Evolutionary conservation across 1,140 invertebrate genomes (phyloP), one percentile per base, ranked within the genome.

Genomic region (Apocrypta bakeri): DNA sequence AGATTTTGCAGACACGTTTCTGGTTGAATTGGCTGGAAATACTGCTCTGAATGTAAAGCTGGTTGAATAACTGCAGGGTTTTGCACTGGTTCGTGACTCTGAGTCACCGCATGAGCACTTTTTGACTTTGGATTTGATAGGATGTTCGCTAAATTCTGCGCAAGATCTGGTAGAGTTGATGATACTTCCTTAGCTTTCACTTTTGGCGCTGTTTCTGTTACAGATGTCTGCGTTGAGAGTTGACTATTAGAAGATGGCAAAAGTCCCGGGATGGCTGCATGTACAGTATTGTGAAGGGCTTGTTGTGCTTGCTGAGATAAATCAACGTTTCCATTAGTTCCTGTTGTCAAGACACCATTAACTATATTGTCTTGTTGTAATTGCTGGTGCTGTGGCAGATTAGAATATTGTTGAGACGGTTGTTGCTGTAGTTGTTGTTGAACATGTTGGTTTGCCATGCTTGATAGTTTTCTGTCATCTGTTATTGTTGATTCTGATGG

Each of bases 81-180:
- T 12, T 81, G 75, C 71, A 83, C 82, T 42, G 77, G 77, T 37
- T 90, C 89, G 9, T 90, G 89, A 7, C 48, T 85, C 31, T 86
- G 85, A 42, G 87, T 33, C 76, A 89, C 87, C 25, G 88, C 86
- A 11, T 90, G 90, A 7, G 83, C 83, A 11, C 89, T 88, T 77
- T 92, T 92, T 4, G 90, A 88, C 83, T 92, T 92, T 0, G 91
- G 91, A 86, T 92, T 92, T 0, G 91, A 92, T 11, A 92, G 79
- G 83, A 92, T 92, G 78, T 92, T 92, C 0, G 91, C 91, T 24
- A 92, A 83, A 86, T 92, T 92, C 82, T 92, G 90, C 7, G 90
- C 91, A 0, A 92, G 84, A 82, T 92, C 91, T 25, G 91, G 91
- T 6, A 92, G 84, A 0, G 91, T 92, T 1, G 91, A 92, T 0